Base-by-base conservation (phyloP, 2,113 vertebrate genomes). In the Passerina amoena region DNA sequence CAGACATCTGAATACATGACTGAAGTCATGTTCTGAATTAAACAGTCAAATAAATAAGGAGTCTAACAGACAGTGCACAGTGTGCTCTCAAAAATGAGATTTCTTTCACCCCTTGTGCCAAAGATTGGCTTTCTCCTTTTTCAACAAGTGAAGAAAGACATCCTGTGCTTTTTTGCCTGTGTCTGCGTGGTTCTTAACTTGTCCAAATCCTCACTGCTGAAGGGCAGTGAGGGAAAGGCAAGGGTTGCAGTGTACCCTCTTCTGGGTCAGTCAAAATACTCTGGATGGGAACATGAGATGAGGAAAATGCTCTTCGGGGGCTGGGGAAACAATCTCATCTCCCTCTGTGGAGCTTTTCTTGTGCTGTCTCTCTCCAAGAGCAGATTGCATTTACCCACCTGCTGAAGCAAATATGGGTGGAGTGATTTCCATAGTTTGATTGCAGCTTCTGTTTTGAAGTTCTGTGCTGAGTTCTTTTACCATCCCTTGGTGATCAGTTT, bases 21-120 rank as follows among this genome's bases (percentile, higher is more conserved):
- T 92, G 76, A 92, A 96, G 80, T 88, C 64, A 88, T 68, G 50
- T 81, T 76, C 40, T 90, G 88, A 94, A 96, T 96, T 96, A 88
- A 92, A 53, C 56, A 95, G 86, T n/a, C 72, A 79, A 79, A 93
- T 84, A 96, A 92, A 84, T 86, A 91, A 92, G 13, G 24, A 28
- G 8, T 72, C 76, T 61, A 90, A 81, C 45, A 69, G 76, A 38
- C 76, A 90, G 51, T 10, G 37, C 68, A 71, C 37, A 82, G 18
- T 61, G 53, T 71, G 61, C 23, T 88, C 56, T 88, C 64, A 83
- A 70, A 91, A 86, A 92, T 57, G 51, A 81, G 68, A 76, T 90
- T 86, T 78, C 37, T 93, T 94, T 93, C 77, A 75, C 16, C 18
- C 12, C 40, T 40, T 4, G 3, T 38, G 56, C 57, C 28, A 68